Conservation (phyloP, 2,888 invertebrate species). For the Slavum lentiscoides region DNA sequence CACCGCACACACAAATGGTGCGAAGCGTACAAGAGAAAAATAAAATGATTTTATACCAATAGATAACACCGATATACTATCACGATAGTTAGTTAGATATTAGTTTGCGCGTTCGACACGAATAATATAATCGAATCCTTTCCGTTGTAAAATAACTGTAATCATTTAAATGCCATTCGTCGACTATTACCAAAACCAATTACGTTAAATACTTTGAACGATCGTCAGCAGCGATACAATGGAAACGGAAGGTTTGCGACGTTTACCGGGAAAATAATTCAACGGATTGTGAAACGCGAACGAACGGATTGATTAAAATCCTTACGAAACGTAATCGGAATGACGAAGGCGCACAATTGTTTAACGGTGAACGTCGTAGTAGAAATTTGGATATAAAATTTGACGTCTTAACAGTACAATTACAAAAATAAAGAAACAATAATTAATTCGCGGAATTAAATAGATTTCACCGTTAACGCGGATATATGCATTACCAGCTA, state of each 20-base stretch:
- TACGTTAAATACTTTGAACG: not conserved
- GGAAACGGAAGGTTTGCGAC: no score
- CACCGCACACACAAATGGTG: not conserved
- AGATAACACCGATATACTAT: no score
- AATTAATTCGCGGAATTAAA: no score
- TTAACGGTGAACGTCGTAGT: no score
- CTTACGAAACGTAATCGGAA: not conserved
- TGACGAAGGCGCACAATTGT: no score
- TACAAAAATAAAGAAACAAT: no score
- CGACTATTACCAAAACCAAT: not conserved
- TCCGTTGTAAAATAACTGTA: not conserved
- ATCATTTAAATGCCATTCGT: not conserved
- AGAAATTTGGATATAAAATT: no score
- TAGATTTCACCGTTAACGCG: no score
- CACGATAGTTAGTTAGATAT: no score
- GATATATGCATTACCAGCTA: no score
- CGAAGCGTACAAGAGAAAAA: not conserved
- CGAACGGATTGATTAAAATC: conserved; percentile 3
- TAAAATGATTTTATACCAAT: not conserved
- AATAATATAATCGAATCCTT: not conserved
- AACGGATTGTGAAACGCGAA: conserved; percentile 3
- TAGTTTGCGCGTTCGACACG: not conserved
- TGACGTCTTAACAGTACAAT: no score
- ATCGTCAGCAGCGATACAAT: not conserved
- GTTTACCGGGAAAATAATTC: not conserved